Conservation (phyloP, 2,113 vertebrate species). For the Coptodon rendalli region DNA sequence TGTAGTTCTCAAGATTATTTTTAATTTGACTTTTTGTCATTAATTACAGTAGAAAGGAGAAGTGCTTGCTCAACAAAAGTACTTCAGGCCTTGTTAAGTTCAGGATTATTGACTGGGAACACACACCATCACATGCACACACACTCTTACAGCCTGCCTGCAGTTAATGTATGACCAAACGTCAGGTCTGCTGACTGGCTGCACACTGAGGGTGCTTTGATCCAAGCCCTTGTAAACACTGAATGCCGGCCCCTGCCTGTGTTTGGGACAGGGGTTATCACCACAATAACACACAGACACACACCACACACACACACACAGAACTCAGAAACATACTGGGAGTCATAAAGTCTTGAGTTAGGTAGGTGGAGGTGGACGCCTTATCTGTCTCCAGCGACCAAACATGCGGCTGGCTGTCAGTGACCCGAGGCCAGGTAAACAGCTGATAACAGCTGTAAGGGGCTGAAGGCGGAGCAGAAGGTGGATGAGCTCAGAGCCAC, state of each 20-base stretch:
- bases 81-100: constrained; percentile 59
- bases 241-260: constrained; percentile 18
- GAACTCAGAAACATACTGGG: constrained; percentile 33
- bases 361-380: constrained; percentile 72
- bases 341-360: constrained; percentile 72
- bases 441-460: constrained; percentile 54
- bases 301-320: constrained; percentile 7
- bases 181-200: constrained; percentile 71
- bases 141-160: constrained; percentile 12
- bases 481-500: neutral
- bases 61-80: constrained; percentile 37
- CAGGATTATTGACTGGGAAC: constrained; percentile 54
- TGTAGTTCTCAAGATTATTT: neutral
- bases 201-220: constrained; percentile 74
- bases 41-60: neutral
- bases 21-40: neutral
- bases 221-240: constrained; percentile 62
- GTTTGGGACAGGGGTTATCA: constrained; percentile 63
- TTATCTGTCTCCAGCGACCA: constrained; percentile 68
- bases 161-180: constrained; percentile 72
- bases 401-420: constrained; percentile 57
- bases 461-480: neutral
- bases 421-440: constrained; percentile 73
- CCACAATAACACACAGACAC: constrained; percentile 10
- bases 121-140: neutral